Conservation (phyloP, 2,113 vertebrate genomes). For the Mesembrinibis cayennensis region DNA sequence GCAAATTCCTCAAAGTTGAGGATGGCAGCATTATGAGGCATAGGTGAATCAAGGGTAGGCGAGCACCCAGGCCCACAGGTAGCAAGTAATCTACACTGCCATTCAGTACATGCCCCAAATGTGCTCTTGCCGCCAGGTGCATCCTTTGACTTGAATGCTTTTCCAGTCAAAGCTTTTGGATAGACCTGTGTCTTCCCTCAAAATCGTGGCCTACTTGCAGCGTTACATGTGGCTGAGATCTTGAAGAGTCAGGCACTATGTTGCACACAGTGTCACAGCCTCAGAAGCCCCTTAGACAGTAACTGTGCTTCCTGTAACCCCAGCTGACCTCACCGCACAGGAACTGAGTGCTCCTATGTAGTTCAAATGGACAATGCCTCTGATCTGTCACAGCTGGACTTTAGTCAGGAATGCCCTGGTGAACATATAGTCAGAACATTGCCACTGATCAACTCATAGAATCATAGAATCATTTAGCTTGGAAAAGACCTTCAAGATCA, state of each 20-base stretch:
- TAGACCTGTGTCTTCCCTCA: not conserved
- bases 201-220: not conserved
- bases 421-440: not conserved
- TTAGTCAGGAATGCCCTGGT: not conserved
- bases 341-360: accelerated
- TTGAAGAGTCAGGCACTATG: not conserved
- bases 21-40: not conserved
- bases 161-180: not conserved
- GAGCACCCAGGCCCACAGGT: not conserved
- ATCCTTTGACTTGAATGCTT: not conserved
- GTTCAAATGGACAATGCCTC: not conserved
- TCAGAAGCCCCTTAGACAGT: not conserved
- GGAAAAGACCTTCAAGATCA: too few species aligned
- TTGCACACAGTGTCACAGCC: not conserved
- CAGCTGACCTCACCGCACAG: accelerated
- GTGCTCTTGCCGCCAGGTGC: not conserved
- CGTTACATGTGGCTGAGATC: accelerated
- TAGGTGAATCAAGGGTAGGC: not conserved
- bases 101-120: not conserved
- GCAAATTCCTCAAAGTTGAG: not conserved
- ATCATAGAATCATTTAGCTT: too few species aligned
- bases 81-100: accelerated
- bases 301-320: not conserved
- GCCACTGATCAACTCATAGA: not conserved
- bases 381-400: not conserved